A percentile compares a stretch with the other conserved stretches of the same genome.
Evolutionary conservation across 1,140 invertebrate genomes (phyloP).

Genomic region (Metopolophium dirhodum): DNA sequence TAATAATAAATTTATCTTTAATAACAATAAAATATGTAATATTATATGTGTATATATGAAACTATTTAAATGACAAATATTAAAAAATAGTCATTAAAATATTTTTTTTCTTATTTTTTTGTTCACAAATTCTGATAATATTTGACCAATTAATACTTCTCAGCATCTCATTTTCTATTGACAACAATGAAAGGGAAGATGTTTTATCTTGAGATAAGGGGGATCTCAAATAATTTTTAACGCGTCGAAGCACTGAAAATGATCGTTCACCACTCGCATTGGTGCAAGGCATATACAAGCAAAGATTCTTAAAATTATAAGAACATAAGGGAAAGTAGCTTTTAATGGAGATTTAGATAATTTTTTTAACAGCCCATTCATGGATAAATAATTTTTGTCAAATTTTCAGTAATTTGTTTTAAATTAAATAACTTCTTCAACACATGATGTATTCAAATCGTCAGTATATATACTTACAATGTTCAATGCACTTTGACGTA

Average conservation of each 20-base stretch:
- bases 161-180: neutral
- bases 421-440: slow-evolving; percentile 1
- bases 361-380: neutral
- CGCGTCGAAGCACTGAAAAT: neutral
- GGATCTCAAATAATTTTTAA: neutral
- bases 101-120: no score
- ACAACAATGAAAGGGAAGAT: neutral
- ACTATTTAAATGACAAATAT: no score
- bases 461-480: no score
- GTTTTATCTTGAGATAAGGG: neutral
- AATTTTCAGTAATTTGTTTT: neutral
- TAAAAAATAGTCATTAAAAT: no score
- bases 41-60: no score
- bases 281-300: neutral
- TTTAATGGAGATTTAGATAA: slow-evolving; percentile 4
- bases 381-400: neutral
- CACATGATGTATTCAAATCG: neutral
- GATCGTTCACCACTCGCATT: neutral
- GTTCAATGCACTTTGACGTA: no score
- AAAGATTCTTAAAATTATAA: slow-evolving; percentile 9
- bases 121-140: no score
- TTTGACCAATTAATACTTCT: neutral
- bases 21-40: no score
- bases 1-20: no score
- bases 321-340: neutral